These are phyloP conservation scores for Malurus elegans DNA, from an alignment of 2,113 vertebrate genomes.

Conservation along the genomic window DNA sequence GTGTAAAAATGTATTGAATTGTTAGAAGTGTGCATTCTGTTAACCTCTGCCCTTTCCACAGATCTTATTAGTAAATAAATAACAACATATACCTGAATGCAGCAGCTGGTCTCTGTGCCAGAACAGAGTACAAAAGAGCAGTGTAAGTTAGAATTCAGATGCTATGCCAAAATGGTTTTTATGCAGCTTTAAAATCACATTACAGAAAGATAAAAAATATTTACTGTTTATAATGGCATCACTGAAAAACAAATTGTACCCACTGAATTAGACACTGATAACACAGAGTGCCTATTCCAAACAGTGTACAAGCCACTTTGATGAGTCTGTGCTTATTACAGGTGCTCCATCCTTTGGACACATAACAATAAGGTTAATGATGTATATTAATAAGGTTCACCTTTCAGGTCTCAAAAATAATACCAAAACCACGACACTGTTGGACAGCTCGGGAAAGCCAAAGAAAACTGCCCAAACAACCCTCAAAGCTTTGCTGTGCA, in stretches of 20 bases:
- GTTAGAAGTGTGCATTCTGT: neutral
- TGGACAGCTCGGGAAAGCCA: neutral
- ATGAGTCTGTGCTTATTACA: neutral
- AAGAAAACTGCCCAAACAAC: neutral
- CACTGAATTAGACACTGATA: neutral
- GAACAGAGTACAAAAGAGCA: neutral
- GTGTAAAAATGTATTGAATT: neutral
- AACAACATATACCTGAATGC: neutral
- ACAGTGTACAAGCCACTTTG: fast-evolving
- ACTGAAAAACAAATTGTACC: neutral
- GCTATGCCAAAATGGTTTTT: neutral
- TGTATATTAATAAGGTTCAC: neutral
- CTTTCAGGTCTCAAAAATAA: neutral
- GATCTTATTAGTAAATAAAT: neutral
- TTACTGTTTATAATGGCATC: neutral
- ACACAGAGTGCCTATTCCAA: neutral
- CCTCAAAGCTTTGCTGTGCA: neutral
- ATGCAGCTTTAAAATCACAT: neutral
- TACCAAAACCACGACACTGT: fast-evolving
- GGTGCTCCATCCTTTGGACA: neutral
- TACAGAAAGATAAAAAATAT: neutral
- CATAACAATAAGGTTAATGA: neutral
- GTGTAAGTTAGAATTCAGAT: neutral
- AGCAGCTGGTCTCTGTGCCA: neutral
- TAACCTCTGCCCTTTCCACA: neutral